phyloP scores from a whole-genome alignment of 2,797 vertebrate genomes.

The Muscicapa comitata region DNA sequence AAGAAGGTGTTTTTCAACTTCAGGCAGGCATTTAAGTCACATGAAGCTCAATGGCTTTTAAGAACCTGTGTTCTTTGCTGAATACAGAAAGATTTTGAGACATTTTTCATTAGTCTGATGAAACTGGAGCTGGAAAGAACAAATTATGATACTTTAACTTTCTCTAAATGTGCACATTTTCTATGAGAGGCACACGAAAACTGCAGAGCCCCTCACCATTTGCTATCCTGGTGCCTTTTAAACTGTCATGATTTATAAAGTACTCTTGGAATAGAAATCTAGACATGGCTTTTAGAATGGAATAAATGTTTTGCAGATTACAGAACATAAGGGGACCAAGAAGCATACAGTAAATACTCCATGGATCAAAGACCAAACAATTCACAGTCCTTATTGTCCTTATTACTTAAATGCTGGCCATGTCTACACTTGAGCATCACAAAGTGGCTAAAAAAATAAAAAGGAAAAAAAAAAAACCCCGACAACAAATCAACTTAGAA shows the following conservation, averaged over 20 bases:
- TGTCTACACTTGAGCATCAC: background rate
- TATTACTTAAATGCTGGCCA: background rate
- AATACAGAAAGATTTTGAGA: background rate
- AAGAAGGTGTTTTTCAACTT: background rate
- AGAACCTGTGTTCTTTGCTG: background rate
- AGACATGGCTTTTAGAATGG: background rate
- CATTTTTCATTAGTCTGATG: background rate
- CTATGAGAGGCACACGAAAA: background rate
- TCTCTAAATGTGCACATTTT: background rate
- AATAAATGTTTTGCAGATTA: background rate
- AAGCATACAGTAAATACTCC: background rate
- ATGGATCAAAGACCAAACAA: background rate
- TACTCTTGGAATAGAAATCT: background rate
- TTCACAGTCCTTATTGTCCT: background rate
- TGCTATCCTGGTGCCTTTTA: background rate
- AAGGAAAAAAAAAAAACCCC: accelerated
- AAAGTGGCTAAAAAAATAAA: background rate
- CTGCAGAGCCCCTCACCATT: background rate
- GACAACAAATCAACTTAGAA: background rate
- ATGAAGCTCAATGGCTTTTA: background rate
- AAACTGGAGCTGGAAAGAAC: background rate
- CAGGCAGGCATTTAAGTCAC: background rate
- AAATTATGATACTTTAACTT: background rate
- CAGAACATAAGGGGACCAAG: background rate
- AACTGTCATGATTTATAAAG: background rate